Conservation (phyloP, 2,113 vertebrate genomes). For the Lucifuga dentata region DNA sequence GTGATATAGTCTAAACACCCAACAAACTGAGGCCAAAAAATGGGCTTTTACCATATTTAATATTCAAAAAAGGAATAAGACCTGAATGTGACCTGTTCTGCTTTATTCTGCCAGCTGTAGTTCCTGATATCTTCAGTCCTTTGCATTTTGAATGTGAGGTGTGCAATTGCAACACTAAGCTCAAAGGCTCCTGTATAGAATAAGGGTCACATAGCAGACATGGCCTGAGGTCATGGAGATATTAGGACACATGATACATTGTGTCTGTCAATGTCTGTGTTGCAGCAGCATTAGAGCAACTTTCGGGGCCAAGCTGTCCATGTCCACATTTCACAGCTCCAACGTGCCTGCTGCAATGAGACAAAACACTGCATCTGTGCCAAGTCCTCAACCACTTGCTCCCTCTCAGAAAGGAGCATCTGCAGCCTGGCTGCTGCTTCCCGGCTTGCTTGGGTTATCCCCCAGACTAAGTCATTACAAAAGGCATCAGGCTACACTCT, state of each 20-base stretch:
- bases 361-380: slow-evolving; percentile 61
- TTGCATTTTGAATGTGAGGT: slow-evolving; percentile 34
- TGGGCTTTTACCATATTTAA: slow-evolving; percentile 17
- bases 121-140: slow-evolving; percentile 31
- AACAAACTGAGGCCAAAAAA: slow-evolving; percentile 7
- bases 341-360: slow-evolving; percentile 67
- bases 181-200: slow-evolving; percentile 29
- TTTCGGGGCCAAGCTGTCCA: slow-evolving; percentile 62
- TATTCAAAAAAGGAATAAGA: slow-evolving; percentile 23
- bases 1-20: neutral
- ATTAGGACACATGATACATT: slow-evolving; percentile 52
- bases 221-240: slow-evolving; percentile 25
- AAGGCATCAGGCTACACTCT: slow-evolving; percentile 73
- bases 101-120: slow-evolving; percentile 29
- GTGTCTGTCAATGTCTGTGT: slow-evolving; percentile 43
- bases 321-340: slow-evolving; percentile 64
- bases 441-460: slow-evolving; percentile 66
- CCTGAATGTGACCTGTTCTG: slow-evolving; percentile 19
- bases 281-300: slow-evolving; percentile 60
- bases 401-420: slow-evolving; percentile 69
- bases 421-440: slow-evolving; percentile 68
- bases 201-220: slow-evolving; percentile 31
- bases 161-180: slow-evolving; percentile 15
- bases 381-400: slow-evolving; percentile 67
- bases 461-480: slow-evolving; percentile 73